Evolutionary conservation across 2,113 vertebrate species (phyloP), one percentile per base, ranked within the genome.

Genomic region (Gracilinanus agilis): DNA sequence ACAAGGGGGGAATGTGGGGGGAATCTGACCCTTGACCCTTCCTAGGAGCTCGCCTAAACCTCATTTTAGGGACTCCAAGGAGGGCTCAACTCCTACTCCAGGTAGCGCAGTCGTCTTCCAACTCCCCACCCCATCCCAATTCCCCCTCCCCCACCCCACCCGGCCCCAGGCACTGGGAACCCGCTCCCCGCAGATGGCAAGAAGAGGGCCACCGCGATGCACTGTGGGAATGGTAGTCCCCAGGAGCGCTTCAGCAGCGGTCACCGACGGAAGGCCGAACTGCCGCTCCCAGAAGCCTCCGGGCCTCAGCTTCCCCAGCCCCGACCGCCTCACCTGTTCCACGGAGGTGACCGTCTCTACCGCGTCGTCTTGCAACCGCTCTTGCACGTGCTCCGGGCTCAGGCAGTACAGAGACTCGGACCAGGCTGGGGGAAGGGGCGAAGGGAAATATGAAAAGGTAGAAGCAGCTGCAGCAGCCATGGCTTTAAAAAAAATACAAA

Each of bases 251-350:
- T 92, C 54, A 40, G 44, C 24, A 90, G 44, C 93, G 0, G 4
- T 23, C 24, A 3, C 93, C 34, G 75, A n/a, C 0, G n/a, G 44
- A 53, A 16, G 49, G 24, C 24, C 53, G 88, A 93, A 97, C 97
- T 98, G 94, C 92, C 55, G 9, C 88, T 96, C 95, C 97, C 98
- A 97, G 95, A 97, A 96, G 93, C n/a, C 93, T 55, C 89, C 95
- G 94, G 95, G 97, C 91, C 24, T 95, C 61, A 91, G 92, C 96
- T 96, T 97, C 96, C 92, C 96, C 93, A 54, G 94, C 91, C 94
- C 92, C 93, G 92, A 24, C 96, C 92, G 94, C 93, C 98, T 97
- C 97, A 99, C 98, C 98, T 99, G 98, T 97, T 99, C 98, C 40
- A 93, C 96, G 61, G 98, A 98, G 95, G 98, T 99, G 96, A 98